Evolutionary conservation across 1,140 invertebrate species (phyloP).

Genomic region (Hypothenemus hampei): DNA sequence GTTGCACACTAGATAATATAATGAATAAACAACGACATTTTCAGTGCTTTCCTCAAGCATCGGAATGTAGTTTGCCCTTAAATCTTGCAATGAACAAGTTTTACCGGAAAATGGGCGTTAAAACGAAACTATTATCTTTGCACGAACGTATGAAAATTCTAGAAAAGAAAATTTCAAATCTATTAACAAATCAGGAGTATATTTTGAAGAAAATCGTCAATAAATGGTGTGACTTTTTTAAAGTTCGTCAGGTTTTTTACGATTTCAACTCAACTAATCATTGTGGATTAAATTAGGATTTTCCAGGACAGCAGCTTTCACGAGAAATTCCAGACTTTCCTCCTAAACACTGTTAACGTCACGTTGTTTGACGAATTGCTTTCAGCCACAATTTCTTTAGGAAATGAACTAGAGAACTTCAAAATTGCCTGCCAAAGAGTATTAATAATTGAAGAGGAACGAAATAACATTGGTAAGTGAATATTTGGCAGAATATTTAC

Average conservation of each 20-base stretch:
- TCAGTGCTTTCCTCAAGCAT: conserved; percentile 29
- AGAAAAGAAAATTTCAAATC: conserved; percentile 23
- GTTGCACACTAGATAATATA: too few species aligned
- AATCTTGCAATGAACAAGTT: conserved; percentile 34
- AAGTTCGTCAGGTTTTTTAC: conserved; percentile 1
- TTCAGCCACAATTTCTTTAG: conserved; percentile 21
- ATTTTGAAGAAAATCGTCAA: conserved; percentile 30
- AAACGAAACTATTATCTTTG: conserved; percentile 30
- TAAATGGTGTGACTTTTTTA: conserved; percentile 22
- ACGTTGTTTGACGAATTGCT: conserved; percentile 31
- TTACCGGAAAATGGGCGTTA: conserved; percentile 30
- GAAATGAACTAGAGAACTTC: conserved; percentile 29
- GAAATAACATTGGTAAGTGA: conserved; percentile 29
- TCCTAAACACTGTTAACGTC: conserved; percentile 5
- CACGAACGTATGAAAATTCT: conserved; percentile 33
- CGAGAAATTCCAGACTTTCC: conserved; percentile 1
- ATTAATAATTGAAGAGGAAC: conserved; percentile 35
- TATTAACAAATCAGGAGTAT: conserved; percentile 28
- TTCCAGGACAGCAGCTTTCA: neutral
- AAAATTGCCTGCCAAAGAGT: conserved; percentile 33
- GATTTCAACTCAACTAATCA: neutral
- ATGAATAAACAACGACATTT: too few species aligned
- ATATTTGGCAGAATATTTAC: neutral
- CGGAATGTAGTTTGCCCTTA: conserved; percentile 32
- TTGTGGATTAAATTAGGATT: neutral